Evolutionary conservation across 2,113 vertebrate species (phyloP), one percentile per base, ranked within the genome.

Genomic region (Macrotus californicus): DNA sequence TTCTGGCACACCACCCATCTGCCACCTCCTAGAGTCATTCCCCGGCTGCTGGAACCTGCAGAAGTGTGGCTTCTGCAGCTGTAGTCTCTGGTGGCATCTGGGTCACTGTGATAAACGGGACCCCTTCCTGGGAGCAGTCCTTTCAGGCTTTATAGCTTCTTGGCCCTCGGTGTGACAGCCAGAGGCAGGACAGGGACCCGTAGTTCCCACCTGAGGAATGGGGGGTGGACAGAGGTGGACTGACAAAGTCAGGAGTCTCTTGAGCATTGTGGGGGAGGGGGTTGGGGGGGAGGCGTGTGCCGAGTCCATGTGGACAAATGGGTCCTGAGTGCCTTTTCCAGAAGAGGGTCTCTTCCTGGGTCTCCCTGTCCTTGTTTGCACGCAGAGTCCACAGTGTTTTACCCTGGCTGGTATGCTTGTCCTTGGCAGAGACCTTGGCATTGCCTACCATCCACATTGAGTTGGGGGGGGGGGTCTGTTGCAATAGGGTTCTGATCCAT

Each of bases 191-290:
- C 7, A 18, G n/a, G 41, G 59, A 0, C 36, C 7, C 0, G 46
- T 43, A 7, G 18, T 56, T 56, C 69, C 56, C 14, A 2, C 5
- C 0, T 31, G 43, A 21, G 10, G 5, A 39, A 5, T 1, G 7
- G 5, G 15, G 18, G 4, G 10, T 7, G 3, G 13, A 36, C 29
- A 19, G 39, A 70, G 61, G 0, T 24, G 52, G n/a, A 15, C 18
- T 64, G 5, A 21, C 24, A 1, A 46, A 46, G 12, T 15, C 34
- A 5, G 10, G 64, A 12, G 56, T 36, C 36, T 26, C 56, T 22
- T 10, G 56, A 59, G 22, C 22, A 24, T 56, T 7, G 7, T 56
- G 54, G 6, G 18, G 52, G 54, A 0, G 54, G 54, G 22, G 5
- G 22, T n/a, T n/a, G 54, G 6, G 54, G 54, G 52, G 14, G 10